Base-by-base conservation (phyloP, 2,113 vertebrate species). In the Sisor rabdophorus region DNA sequence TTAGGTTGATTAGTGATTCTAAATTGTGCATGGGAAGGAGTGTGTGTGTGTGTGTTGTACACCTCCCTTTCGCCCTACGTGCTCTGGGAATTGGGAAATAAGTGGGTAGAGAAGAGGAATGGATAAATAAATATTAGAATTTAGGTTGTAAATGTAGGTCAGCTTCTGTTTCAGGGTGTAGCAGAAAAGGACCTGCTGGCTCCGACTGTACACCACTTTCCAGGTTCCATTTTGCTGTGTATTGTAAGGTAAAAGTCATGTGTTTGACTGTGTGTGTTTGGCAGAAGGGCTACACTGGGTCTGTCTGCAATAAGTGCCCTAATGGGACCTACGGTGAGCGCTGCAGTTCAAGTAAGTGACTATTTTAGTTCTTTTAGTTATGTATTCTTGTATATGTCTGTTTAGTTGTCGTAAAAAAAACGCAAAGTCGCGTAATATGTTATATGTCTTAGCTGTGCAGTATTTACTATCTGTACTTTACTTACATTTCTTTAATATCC, bases 211-310 rank as follows among this genome's bases (percentile, higher is more conserved):
- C 32, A 36, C 32, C 32, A 36, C 32, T 24, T 22, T 67, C n/a
- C 44, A 48, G 64, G 15, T 67, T 67, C 44, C 40, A n/a, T 48
- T 26, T 20, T 67, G 22, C 22, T 11, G 1, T 48, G 63, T 47
- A 32, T 54, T 40, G 9, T 53, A 22, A 4, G 19, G 22, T 28
- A 22, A 3, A 65, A 5, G 0, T 5, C 8, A 32, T 47, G 17
- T 76, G 32, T 76, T 8, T 77, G 48, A 67, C 55, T 17, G 52
- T 11, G 11, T 78, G 53, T 64, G 4, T 75, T 79, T 80, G n/a
- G 71, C 67, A 98, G 97, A 93, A 93, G 0, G 91, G 89, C 7
- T 98, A 93, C 80, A 82, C 91, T 0, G 97, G 96, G 0, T 92
- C 92, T 56, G 91, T 92, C 56, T 99, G 97, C 86, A 93, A 97